Percentiles rank a stretch among this genome's conserved stretches.
Conservation (phyloP, 2,888 invertebrate species). For the Zygogramma bicolorata region DNA sequence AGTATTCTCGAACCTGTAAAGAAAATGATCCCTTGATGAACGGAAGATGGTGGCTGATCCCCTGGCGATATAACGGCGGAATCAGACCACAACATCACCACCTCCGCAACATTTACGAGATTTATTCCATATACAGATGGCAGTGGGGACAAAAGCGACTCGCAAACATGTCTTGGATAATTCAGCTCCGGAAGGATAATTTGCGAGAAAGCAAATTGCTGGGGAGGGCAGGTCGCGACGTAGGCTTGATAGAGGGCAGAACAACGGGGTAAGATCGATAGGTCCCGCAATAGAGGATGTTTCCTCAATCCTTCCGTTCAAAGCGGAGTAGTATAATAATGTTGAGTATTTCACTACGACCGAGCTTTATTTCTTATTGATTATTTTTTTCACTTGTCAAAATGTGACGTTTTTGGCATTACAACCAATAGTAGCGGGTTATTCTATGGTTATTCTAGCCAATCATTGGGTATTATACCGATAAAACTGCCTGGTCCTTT, state of each 20-base stretch:
- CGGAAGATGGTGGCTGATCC: too few species aligned
- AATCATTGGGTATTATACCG: too few species aligned
- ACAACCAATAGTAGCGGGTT: too few species aligned
- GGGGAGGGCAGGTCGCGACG: conserved; percentile 28
- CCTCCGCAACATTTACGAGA: neutral
- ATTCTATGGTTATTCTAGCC: too few species aligned
- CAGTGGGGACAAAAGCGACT: conserved; percentile 24
- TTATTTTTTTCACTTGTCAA: too few species aligned
- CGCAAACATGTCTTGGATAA: conserved; percentile 34
- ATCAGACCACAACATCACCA: neutral
- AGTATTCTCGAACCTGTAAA: too few species aligned
- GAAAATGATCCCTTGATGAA: neutral
- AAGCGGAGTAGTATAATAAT: too few species aligned
- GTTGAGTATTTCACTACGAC: too few species aligned
- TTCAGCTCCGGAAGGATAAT: conserved; percentile 29
- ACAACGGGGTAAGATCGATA: conserved; percentile 9
- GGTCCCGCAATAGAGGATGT: neutral
- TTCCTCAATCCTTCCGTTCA: too few species aligned
- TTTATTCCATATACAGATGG: conserved; percentile 21
- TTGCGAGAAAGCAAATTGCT: conserved; percentile 23
- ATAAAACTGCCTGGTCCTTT: too few species aligned
- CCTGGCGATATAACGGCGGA: neutral
- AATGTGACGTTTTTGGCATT: too few species aligned
- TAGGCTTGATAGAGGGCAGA: conserved; percentile 25
- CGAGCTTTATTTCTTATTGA: too few species aligned